Percentiles rank a stretch among this genome's conserved stretches.
Evolutionary conservation across 2,113 vertebrate species (phyloP).

Genomic region (Narcine bancroftii): DNA sequence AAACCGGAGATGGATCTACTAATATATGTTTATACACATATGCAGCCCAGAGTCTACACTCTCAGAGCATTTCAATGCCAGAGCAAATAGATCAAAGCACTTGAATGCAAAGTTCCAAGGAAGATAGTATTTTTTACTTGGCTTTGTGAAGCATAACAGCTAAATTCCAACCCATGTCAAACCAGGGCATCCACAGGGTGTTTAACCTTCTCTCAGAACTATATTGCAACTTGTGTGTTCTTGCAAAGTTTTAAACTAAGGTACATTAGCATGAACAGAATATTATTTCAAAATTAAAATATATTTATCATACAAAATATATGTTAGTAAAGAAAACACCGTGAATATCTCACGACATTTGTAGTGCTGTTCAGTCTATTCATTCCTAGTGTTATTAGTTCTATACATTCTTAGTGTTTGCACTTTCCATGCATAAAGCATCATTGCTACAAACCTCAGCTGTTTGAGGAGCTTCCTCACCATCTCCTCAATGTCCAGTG

Average conservation of each 20-base stretch:
- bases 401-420: too few species aligned
- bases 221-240: neutral
- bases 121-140: neutral
- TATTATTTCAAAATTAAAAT: too few species aligned
- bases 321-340: too few species aligned
- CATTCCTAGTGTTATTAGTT: too few species aligned
- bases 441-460: too few species aligned
- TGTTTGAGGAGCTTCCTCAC: too few species aligned
- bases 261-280: neutral
- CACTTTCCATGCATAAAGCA: too few species aligned
- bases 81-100: neutral
- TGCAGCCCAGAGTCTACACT: neutral
- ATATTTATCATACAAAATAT: too few species aligned
- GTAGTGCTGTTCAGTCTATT: too few species aligned
- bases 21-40: neutral
- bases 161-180: neutral
- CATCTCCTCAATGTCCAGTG: too few species aligned
- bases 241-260: neutral
- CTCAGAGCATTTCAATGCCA: neutral
- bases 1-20: neutral
- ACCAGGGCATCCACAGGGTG: neutral
- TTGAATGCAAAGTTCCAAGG: neutral
- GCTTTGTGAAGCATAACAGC: neutral
- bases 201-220: neutral
- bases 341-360: too few species aligned